These are phyloP conservation scores for Sminthurides bifidus DNA, from an alignment of 1,140 invertebrate species.

Conservation along the genomic window DNA sequence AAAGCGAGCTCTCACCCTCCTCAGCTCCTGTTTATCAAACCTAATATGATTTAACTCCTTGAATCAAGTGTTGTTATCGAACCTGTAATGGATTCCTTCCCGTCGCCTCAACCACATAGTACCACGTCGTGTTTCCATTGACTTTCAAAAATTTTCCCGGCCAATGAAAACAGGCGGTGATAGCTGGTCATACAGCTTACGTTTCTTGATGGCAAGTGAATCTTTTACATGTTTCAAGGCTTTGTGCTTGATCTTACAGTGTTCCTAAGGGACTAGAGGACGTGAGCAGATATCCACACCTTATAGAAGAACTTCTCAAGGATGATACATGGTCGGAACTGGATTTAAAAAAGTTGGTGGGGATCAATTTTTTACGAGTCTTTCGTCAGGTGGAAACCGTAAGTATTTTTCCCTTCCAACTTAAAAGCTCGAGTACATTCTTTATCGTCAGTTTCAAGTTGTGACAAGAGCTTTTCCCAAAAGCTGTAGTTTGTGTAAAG, in stretches of 20 bases:
- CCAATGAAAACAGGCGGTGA: too few species aligned
- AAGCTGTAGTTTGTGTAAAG: too few species aligned
- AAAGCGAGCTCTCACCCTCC: too few species aligned
- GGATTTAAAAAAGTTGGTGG: constrained; percentile 41
- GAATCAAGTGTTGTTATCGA: not conserved
- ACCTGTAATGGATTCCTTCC: not conserved
- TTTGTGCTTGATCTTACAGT: constrained; percentile 37
- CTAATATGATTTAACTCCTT: not conserved
- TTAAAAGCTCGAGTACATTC: too few species aligned
- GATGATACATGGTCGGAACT: constrained; percentile 37
- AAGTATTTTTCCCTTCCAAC: too few species aligned
- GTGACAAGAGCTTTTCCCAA: too few species aligned
- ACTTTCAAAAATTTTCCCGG: too few species aligned
- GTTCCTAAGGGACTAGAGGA: constrained; percentile 74
- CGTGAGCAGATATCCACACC: constrained; percentile 74
- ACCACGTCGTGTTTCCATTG: too few species aligned
- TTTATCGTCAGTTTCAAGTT: too few species aligned
- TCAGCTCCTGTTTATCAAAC: too few species aligned
- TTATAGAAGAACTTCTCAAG: constrained; percentile 45
- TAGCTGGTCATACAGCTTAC: too few species aligned
- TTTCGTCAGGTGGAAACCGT: constrained; percentile 41
- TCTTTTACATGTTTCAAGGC: not conserved
- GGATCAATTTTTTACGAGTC: constrained; percentile 40
- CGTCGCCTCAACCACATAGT: too few species aligned
- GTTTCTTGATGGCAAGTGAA: not conserved